These are phyloP conservation scores for Lophotis ruficrista DNA, from an alignment of 2,113 vertebrate genomes.

Conservation along the genomic window DNA sequence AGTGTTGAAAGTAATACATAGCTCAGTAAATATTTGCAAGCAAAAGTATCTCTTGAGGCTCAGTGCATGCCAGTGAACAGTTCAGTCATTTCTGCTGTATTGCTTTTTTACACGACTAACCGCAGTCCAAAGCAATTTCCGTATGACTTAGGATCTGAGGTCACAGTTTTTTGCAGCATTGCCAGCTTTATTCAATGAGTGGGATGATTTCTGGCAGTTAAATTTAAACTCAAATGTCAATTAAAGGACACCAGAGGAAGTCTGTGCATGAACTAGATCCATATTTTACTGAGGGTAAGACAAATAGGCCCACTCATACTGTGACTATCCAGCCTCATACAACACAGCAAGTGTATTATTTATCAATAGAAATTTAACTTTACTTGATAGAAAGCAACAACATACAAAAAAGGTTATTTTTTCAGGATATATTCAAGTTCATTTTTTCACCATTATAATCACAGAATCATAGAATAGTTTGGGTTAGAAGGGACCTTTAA, in stretches of 20 bases:
- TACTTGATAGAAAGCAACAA: background rate
- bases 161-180: background rate
- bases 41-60: background rate
- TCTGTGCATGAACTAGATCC: background rate
- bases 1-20: background rate
- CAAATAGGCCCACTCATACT: background rate
- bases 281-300: conserved; percentile 1
- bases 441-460: background rate
- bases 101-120: background rate
- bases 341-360: background rate
- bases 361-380: background rate
- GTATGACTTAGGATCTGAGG: background rate
- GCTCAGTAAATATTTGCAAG: background rate
- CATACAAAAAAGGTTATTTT: background rate
- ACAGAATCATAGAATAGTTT: no score
- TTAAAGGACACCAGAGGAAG: conserved; percentile 24
- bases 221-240: conserved; percentile 44
- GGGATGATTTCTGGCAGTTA: conserved; percentile 40
- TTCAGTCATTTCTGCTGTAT: conserved; percentile 9
- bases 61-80: background rate
- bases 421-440: background rate
- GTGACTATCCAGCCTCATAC: background rate
- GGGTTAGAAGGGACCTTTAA: no score
- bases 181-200: conserved; percentile 20
- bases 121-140: conserved; percentile 16